These are phyloP conservation scores for Xenopus laevis DNA, from an alignment of 2,113 vertebrate genomes.

Conservation along the genomic window DNA sequence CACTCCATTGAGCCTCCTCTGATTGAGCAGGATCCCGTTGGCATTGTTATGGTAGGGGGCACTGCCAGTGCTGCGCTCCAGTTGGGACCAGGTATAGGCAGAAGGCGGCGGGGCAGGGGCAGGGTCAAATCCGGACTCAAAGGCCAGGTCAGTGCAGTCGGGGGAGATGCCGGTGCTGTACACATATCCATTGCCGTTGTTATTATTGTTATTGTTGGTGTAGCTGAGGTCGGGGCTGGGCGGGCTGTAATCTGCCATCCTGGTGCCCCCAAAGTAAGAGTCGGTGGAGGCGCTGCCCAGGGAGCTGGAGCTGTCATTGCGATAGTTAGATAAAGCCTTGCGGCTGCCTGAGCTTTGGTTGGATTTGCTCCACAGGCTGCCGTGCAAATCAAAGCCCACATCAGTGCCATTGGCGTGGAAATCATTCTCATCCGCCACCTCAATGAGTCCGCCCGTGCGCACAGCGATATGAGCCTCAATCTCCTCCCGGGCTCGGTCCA, in stretches of 20 bases:
- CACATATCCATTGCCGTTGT: conserved; percentile 72
- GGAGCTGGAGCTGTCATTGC: conserved; percentile 91
- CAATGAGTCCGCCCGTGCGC: conserved; percentile 87
- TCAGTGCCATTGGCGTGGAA: conserved; percentile 96
- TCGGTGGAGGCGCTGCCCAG: conserved; percentile 91
- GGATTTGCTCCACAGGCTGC: conserved; percentile 86
- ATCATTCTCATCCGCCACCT: conserved; percentile 90
- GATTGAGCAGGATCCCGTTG: conserved; percentile 65
- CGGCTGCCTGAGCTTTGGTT: conserved; percentile 68
- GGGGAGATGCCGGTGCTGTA: conserved; percentile 69
- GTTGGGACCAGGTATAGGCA: conserved; percentile 78
- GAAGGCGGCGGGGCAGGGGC: conserved; percentile 64
- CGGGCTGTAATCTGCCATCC: conserved; percentile 87
- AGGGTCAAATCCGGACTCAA: conserved; percentile 71
- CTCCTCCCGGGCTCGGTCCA: conserved; percentile 91
- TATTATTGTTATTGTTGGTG: conserved; percentile 67
- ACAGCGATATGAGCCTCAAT: conserved; percentile 95
- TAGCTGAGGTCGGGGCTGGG: conserved; percentile 86
- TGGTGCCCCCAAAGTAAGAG: conserved; percentile 83
- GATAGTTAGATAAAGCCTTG: conserved; percentile 88
- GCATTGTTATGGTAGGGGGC: conserved; percentile 65
- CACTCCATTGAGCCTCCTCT: conserved; percentile 55
- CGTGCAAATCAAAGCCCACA: conserved; percentile 84
- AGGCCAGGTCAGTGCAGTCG: conserved; percentile 76
- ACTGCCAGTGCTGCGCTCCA: conserved; percentile 64